Percentiles rank a stretch among this genome's conserved stretches.
Conservation (phyloP, 2,113 vertebrate species). For the Perognathus longimembris region DNA sequence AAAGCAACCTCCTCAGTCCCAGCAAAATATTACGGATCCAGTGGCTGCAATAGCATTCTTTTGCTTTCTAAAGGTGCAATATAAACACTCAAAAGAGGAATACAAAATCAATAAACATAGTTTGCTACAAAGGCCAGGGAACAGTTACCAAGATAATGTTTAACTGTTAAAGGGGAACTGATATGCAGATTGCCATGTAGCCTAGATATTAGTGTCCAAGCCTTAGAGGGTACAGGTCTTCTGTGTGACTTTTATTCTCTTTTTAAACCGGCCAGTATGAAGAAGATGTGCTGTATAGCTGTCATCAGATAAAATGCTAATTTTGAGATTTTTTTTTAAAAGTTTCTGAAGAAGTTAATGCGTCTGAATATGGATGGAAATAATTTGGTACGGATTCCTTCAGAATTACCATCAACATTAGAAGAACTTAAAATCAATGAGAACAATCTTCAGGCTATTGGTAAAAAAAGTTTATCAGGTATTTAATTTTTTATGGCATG, state of each 20-base stretch:
- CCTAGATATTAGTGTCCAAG: not conserved
- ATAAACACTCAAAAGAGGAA: not conserved
- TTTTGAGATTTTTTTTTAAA: slow-evolving; percentile 64
- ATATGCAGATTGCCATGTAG: not conserved
- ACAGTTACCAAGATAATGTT: not conserved
- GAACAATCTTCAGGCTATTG: slow-evolving; percentile 90
- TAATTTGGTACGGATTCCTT: slow-evolving; percentile 89
- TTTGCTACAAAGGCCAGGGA: not conserved
- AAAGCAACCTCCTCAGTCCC: slow-evolving; percentile 4
- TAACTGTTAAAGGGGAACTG: not conserved
- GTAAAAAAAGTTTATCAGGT: slow-evolving; percentile 92
- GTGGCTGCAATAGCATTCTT: not conserved
- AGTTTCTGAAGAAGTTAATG: slow-evolving; percentile 93
- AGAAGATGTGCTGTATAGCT: not conserved
- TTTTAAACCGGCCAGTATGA: slow-evolving; percentile 27
- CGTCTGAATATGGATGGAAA: slow-evolving; percentile 96
- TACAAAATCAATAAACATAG: not conserved
- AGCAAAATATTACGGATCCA: not conserved
- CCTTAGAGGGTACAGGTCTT: not conserved
- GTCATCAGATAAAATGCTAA: slow-evolving; percentile 45
- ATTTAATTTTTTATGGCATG: slow-evolving; percentile 59
- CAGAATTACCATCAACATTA: slow-evolving; percentile 90
- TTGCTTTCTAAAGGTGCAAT: not conserved
- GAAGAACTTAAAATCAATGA: slow-evolving; percentile 98
- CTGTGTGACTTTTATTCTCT: not conserved